Conservation (phyloP, 2,888 invertebrate species). For the Monopis laevigella region DNA sequence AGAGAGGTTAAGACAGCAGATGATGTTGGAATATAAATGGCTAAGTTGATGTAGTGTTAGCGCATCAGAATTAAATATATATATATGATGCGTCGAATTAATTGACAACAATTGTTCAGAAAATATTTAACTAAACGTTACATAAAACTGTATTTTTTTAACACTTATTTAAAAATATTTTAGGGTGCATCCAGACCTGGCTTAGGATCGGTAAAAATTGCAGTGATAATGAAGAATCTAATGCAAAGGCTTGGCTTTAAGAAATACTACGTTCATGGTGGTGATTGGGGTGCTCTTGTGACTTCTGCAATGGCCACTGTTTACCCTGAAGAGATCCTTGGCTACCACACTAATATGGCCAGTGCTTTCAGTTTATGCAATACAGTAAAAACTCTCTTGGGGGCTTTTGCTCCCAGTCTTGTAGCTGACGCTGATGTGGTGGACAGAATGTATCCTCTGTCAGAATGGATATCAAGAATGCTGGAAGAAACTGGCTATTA, state of each 20-base stretch:
- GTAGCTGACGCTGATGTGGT: constrained; percentile 33
- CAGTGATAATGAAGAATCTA: constrained; percentile 69
- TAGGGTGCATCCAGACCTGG: constrained; percentile 70
- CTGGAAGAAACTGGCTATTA: constrained; percentile 33
- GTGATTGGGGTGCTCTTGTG: constrained; percentile 73
- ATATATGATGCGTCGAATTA: too few species aligned
- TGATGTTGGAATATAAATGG: too few species aligned
- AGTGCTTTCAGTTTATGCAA: constrained; percentile 24
- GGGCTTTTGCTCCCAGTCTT: constrained; percentile 47
- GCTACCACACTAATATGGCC: constrained; percentile 69
- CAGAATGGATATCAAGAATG: background rate
- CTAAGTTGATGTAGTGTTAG: too few species aligned
- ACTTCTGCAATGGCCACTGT: constrained; percentile 56
- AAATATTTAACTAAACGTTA: too few species aligned
- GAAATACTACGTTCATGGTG: constrained; percentile 75
- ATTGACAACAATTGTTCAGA: too few species aligned
- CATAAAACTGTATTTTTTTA: too few species aligned
- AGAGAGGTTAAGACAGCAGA: too few species aligned
- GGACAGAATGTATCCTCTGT: constrained; percentile 14
- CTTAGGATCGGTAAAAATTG: constrained; percentile 56
- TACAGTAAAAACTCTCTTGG: constrained; percentile 34
- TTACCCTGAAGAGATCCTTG: constrained; percentile 48
- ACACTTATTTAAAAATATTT: too few species aligned
- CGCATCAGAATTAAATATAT: too few species aligned
- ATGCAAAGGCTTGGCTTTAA: constrained; percentile 76